Evolutionary conservation across 2,888 invertebrate species (phyloP), one percentile per base, ranked within the genome.

Genomic region (Trisateles emortualis): DNA sequence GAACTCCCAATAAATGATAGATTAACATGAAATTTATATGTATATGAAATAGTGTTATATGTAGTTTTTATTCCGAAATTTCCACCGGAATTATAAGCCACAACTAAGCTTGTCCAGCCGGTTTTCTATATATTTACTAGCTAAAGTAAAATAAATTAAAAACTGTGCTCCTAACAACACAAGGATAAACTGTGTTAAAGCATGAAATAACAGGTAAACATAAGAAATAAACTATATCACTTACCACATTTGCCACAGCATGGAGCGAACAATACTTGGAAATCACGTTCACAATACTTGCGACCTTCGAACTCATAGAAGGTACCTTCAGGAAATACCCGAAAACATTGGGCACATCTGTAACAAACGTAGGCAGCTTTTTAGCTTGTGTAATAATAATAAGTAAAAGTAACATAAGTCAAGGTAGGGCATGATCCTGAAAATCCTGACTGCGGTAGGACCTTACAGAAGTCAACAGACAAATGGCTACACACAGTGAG

Each of bases 271-370:
- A 99, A 93, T 16, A 99, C 99, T 88, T 99, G 99, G 84, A 99
- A 99, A 88, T 99, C 99, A 83, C 98, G 97, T 90, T 99, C 99
- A 81, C 99, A 99, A 86, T 99, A 99, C 88, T 99, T 99, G 64
- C 99, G 95, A 0, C 99, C 99, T 88, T 99, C 99, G 86, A 99
- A 99, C 93, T 99, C 99, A 87, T 99, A 99, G 87, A 99, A 99
- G 41, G 98, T 96, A 46, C 99, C 99, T 82, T 99, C 99, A 57
- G 98, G 98, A 83, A 99, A 99, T 39, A 98, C 97, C 56, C 99
- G 96, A 90, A 99, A 99, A 85, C 99, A 99, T 92, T 99, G 99
- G 0, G 99, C 99, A 90, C 99, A 99, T 17, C 99, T 97, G 75
- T 43, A 72, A 72, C 29, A 39, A 22, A 35, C n/a, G 24, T 47